These are phyloP conservation scores for Cantharis flavilabris DNA, from an alignment of 2,888 invertebrate species.

Conservation along the genomic window DNA sequence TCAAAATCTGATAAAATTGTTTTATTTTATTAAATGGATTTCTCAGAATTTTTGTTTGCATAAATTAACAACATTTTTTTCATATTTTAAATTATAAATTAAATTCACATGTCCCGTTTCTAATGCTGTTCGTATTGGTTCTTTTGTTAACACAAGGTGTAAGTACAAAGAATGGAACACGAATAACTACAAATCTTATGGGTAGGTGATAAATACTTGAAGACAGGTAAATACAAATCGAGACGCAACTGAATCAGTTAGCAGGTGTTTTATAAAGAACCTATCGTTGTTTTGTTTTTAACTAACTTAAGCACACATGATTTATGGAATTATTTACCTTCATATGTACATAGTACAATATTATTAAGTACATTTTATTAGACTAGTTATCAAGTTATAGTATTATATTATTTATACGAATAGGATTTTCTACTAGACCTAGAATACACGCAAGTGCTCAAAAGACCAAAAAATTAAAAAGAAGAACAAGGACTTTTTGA, in stretches of 20 bases:
- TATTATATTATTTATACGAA: too few relatives aligned
- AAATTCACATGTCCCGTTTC: constrained; percentile 13
- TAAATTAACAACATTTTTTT: not conserved
- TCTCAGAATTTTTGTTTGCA: not conserved
- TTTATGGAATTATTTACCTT: constrained; percentile 30
- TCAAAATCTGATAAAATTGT: not conserved
- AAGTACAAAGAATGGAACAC: constrained; percentile 31
- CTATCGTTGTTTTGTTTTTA: constrained; percentile 6
- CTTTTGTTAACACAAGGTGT: constrained; percentile 27
- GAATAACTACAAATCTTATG: constrained; percentile 28
- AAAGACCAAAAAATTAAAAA: too few relatives aligned
- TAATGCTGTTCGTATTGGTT: constrained; percentile 19
- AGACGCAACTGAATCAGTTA: constrained; percentile 45
- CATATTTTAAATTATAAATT: not conserved
- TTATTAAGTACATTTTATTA: too few relatives aligned
- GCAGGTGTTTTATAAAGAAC: constrained; percentile 41
- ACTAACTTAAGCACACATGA: constrained; percentile 29
- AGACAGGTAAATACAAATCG: constrained; percentile 44
- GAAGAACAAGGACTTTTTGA: too few relatives aligned
- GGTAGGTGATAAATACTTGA: constrained; percentile 41
- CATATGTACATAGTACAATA: not conserved
- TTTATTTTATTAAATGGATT: not conserved
- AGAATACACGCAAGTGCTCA: too few relatives aligned
- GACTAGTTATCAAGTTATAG: too few relatives aligned
- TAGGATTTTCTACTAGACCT: too few relatives aligned